Evolutionary conservation across 2,888 invertebrate genomes (phyloP).

Genomic region (Drosophila birchii): DNA sequence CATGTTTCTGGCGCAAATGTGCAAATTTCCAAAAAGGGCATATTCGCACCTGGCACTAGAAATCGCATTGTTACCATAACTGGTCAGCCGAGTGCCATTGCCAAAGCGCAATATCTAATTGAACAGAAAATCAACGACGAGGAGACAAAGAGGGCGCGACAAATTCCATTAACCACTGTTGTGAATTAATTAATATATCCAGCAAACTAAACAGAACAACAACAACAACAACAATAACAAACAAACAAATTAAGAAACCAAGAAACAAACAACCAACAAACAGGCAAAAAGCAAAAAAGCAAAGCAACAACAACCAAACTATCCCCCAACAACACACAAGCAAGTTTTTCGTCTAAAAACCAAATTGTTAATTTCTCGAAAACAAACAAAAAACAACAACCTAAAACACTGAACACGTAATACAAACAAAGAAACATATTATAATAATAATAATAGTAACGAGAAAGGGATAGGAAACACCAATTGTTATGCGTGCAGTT

Average conservation of each 20-base stretch:
- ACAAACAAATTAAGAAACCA: conserved; percentile 22
- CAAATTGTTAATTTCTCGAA: conserved; percentile 49
- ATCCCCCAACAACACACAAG: conserved; percentile 15
- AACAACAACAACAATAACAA: conserved; percentile 22
- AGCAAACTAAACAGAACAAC: conserved; percentile 36
- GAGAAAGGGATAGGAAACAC: conserved; percentile 44
- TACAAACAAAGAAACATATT: conserved; percentile 23
- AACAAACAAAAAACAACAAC: too few species aligned
- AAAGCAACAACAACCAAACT: conserved; percentile 58
- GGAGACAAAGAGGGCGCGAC: conserved; percentile 96
- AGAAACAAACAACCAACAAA: conserved; percentile 40
- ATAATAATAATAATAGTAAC: conserved; percentile 39
- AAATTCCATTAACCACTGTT: conserved; percentile 89
- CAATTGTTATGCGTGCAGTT: conserved; percentile 47
- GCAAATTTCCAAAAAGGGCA: conserved; percentile 99
- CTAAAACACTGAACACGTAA: conserved; percentile 16
- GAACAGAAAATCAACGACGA: conserved; percentile 98
- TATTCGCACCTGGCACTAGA: conserved; percentile 98
- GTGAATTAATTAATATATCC: conserved; percentile 82
- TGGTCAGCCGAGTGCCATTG: conserved; percentile 94
- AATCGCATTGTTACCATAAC: conserved; percentile 98
- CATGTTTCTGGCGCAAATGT: conserved; percentile 98
- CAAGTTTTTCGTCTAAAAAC: conserved; percentile 47
- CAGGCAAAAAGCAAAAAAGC: conserved; percentile 47
- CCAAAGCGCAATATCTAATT: conserved; percentile 96